These are phyloP conservation scores for Motacilla alba DNA, from an alignment of 2,113 vertebrate genomes.

Conservation along the genomic window DNA sequence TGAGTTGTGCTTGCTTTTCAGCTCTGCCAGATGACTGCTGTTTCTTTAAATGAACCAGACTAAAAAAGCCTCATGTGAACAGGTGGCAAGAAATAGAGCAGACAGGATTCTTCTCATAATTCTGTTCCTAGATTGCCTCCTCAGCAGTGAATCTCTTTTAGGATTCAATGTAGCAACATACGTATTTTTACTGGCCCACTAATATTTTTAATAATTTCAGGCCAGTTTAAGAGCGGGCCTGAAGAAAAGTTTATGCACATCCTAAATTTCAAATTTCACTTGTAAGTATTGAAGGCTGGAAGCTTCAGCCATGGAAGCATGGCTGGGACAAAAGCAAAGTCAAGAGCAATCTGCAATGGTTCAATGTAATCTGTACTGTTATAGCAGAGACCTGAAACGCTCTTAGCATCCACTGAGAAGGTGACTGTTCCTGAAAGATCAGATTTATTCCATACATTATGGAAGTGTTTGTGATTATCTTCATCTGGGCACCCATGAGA, in stretches of 20 bases:
- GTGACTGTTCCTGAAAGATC: not conserved
- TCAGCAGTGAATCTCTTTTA: not conserved
- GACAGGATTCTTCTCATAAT: not conserved
- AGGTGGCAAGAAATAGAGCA: not conserved
- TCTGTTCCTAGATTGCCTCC: not conserved
- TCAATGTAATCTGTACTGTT: not conserved
- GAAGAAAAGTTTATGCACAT: not conserved
- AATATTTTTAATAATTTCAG: not conserved
- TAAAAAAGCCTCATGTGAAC: not conserved
- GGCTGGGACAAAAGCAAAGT: not conserved
- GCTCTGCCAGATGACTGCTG: not conserved
- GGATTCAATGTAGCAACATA: not conserved
- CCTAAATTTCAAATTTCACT: not conserved
- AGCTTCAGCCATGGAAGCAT: not conserved
- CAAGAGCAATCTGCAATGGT: not conserved
- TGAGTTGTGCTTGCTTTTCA: constrained; percentile 6
- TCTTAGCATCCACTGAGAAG: not conserved
- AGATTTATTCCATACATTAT: not conserved
- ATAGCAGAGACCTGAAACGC: not conserved
- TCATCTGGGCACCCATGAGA: not conserved
- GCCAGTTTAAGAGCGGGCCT: not conserved
- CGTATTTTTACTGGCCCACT: not conserved
- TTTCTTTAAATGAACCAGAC: not conserved
- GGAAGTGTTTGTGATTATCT: not conserved
- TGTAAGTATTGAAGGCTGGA: not conserved